Evolutionary conservation across 2,888 invertebrate species (phyloP).

Genomic region (Plemyria rubiginata): DNA sequence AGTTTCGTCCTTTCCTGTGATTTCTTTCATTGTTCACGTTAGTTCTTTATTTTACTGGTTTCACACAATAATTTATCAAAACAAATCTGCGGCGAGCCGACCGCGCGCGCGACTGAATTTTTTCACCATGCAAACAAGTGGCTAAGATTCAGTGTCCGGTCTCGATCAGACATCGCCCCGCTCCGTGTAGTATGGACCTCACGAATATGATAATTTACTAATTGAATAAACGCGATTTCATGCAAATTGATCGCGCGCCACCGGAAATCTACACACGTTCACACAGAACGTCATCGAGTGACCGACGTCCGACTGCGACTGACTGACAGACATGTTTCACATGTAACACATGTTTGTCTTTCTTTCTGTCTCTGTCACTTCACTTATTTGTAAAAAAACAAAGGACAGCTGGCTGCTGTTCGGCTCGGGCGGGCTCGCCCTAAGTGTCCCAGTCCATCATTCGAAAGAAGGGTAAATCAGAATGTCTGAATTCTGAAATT

Average conservation of each 20-base stretch:
- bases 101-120: constrained; percentile 45
- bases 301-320: no score
- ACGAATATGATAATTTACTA: constrained; percentile 70
- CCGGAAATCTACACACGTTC: constrained; percentile 65
- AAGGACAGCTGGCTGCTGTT: no score
- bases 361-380: no score
- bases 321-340: no score
- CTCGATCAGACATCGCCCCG: constrained; percentile 60
- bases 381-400: no score
- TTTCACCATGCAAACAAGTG: constrained; percentile 55
- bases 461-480: no score
- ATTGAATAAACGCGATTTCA: constrained; percentile 79
- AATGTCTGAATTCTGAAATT: no score
- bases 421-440: no score
- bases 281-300: constrained; percentile 65
- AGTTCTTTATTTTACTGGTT: constrained; percentile 52
- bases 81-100: constrained; percentile 51
- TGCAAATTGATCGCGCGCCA: constrained; percentile 71
- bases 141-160: constrained; percentile 59
- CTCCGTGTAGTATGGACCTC: constrained; percentile 58
- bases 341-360: no score
- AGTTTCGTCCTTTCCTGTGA: constrained; percentile 70
- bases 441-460: no score
- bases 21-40: constrained; percentile 67
- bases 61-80: constrained; percentile 63